These are phyloP conservation scores for Mythimna ferrago DNA, from an alignment of 2,888 invertebrate genomes.

Conservation along the genomic window DNA sequence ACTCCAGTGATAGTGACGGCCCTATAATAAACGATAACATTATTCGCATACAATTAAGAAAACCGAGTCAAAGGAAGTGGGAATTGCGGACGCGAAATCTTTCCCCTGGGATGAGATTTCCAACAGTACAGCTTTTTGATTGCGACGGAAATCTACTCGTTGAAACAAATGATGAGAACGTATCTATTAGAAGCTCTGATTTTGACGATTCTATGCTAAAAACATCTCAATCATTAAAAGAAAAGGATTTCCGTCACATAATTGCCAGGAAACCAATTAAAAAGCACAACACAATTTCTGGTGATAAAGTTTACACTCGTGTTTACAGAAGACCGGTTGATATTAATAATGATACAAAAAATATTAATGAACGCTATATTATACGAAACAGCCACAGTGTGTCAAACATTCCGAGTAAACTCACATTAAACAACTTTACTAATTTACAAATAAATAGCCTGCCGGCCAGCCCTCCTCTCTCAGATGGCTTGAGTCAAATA, in stretches of 20 bases:
- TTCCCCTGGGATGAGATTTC: conserved; percentile 91
- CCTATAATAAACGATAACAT: conserved; percentile 89
- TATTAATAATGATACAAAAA: conserved; percentile 67
- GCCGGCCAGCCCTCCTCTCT: conserved; percentile 82
- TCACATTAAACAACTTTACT: conserved; percentile 78
- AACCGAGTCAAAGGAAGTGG: conserved; percentile 92
- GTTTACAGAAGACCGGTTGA: conserved; percentile 77
- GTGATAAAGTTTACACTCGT: conserved; percentile 85
- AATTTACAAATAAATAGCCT: conserved; percentile 80
- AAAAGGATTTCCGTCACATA: conserved; percentile 83
- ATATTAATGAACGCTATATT: conserved; percentile 72
- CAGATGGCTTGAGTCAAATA: conserved; percentile 83
- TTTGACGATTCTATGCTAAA: conserved; percentile 75
- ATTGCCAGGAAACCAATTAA: conserved; percentile 79
- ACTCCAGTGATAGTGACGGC: conserved; percentile 84
- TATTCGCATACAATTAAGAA: conserved; percentile 91
- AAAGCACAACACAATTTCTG: conserved; percentile 86
- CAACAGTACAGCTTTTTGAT: conserved; percentile 92
- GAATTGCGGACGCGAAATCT: conserved; percentile 92
- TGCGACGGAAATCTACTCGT: conserved; percentile 91
- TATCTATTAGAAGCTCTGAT: conserved; percentile 86
- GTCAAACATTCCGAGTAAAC: conserved; percentile 86
- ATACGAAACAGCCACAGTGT: conserved; percentile 77
- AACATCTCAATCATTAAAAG: conserved; percentile 81
- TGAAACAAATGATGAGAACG: conserved; percentile 91